Evolutionary conservation across 2,797 vertebrate genomes (phyloP), one percentile per base, ranked within the genome.

Genomic region (Phrynocephalus guinanensis): DNA sequence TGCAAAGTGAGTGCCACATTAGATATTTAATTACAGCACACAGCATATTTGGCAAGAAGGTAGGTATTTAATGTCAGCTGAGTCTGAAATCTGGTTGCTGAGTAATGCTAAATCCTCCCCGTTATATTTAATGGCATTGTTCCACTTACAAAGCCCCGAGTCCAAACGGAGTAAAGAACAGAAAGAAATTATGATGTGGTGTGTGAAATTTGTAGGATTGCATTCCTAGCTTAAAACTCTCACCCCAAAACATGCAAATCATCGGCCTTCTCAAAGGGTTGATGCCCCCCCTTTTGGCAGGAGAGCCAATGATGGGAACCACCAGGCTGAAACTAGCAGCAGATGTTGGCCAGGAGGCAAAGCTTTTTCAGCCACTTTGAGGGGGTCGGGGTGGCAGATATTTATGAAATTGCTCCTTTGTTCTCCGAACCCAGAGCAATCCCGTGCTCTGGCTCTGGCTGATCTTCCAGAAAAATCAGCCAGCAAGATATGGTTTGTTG

Each of bases 21-120:
- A 16, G 77, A 56, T 89, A 50, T 90, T 89, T 91, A 91, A 90
- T 93, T 91, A 75, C 73, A 63, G 71, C 38, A 1, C 0, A 9
- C 63, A 56, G 82, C 79, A 71, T 8, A 28, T 84, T 1, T 60
- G 86, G 67, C 48, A 52, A 44, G 56, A 3, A 4, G 18, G 84
- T 13, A 50, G 70, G 30, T 80, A 89, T 90, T 48, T 88, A 71
- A 72, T 67, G 83, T 80, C 85, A 90, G 80, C 86, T 63, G 50
- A 86, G 66, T 6, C 84, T 63, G 6, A 71, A 56, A 24, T 56
- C 7, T 20, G 63, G 79, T 8, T 56, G 79, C 67, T 68, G 52
- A 7, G 26, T 26, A 75, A 0, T 50, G 79, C 0, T 82, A 81
- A 15, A 89, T 3, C 22, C 77, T 33, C 60, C 44, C 22, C 15